These are phyloP conservation scores for Centroberyx gerrardi DNA, from an alignment of 2,797 vertebrate genomes.

Conservation along the genomic window DNA sequence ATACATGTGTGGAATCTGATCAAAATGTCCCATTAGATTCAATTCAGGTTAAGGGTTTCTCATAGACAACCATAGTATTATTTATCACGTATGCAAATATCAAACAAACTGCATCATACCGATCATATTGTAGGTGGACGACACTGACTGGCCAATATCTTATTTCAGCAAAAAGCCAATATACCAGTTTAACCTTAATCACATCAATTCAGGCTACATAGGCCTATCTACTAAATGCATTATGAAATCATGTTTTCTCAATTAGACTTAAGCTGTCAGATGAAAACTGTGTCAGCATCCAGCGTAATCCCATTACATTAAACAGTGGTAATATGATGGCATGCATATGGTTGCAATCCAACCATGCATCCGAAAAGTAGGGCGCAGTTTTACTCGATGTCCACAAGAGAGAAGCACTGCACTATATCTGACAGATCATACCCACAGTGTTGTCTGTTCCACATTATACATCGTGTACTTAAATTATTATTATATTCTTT, in stretches of 20 bases:
- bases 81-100: too few species aligned
- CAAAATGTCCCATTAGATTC: too few species aligned
- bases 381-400: conserved; percentile 25
- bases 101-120: too few species aligned
- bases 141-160: too few species aligned
- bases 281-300: conserved; percentile 8
- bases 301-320: conserved; percentile 26
- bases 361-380: conserved; percentile 10
- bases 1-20: too few species aligned
- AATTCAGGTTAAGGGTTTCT: too few species aligned
- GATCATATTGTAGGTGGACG: too few species aligned
- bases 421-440: conserved; percentile 11
- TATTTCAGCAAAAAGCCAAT: too few species aligned
- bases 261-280: background rate
- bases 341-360: conserved; percentile 8
- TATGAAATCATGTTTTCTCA: background rate
- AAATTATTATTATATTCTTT: background rate
- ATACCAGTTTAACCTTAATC: too few species aligned
- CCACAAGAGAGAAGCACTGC: conserved; percentile 33
- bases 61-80: too few species aligned
- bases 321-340: background rate
- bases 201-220: background rate
- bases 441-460: background rate
- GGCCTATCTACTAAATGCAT: background rate
- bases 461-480: conserved; percentile 10